Evolutionary conservation across 2,113 vertebrate genomes (phyloP), one percentile per base, ranked within the genome.

Genomic region (Morone chrysops): DNA sequence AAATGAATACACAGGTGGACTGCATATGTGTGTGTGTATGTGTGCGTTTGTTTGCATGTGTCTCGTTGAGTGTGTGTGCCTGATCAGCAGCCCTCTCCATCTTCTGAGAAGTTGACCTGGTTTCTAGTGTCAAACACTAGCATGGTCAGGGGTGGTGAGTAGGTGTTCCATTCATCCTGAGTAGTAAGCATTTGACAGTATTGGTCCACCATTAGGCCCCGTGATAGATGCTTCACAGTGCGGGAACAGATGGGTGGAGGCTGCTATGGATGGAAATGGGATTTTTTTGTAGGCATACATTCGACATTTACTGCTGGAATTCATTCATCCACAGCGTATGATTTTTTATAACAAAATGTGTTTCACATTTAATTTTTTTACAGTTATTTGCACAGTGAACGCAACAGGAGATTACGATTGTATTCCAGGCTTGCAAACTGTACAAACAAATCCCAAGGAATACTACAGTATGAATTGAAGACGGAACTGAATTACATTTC

Each of bases 61-160:
- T 63, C 70, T 61, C 51, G 61, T 60, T 18, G n/a, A 10, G 43
- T 16, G 36, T 76, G 73, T 2, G 5, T 12, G 68, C 25, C 7
- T 48, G 84, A 77, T 87, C 65, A 63, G 72, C 65, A 70, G 82
- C 67, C 43, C 76, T 75, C 78, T 90, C 89, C 85, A 86, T 89
- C 80, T 82, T 89, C 51, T 45, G 62, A 74, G 41, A 69, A 20
- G 80, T 92, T 92, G 90, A 93, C 87, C 90, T 90, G 85, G 84
- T 88, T 92, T 93, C 71, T 61, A 53, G 82, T 88, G 90, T 92
- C 90, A 91, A 91, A 36, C 18, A 12, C 77, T 50, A 22, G 84
- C 82, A 7, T 16, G 81, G 82, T 87, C 84, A 67, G 80, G 47
- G 82, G 75, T 72, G 84, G 84, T 17, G 84, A 79, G 76, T 50